Evolutionary conservation across 1,140 invertebrate species (phyloP).

Genomic region (Bursaphelenchus mucronatus): DNA sequence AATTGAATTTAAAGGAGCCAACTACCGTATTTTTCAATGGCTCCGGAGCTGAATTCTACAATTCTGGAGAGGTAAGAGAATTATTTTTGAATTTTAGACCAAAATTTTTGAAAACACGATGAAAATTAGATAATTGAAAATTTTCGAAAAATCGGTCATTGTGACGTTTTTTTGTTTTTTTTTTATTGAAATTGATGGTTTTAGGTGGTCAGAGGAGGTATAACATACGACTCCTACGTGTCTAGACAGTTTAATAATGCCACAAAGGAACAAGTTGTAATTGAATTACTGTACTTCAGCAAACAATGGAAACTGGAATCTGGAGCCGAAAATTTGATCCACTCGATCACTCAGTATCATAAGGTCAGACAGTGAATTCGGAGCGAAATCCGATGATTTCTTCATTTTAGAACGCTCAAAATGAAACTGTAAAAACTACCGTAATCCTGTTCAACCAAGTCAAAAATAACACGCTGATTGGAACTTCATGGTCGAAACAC

Average conservation of each 20-base stretch:
- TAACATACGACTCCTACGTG: constrained; percentile 11
- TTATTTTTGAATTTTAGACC: not conserved
- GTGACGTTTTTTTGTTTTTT: too few species aligned
- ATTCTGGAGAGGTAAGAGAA: constrained; percentile 3
- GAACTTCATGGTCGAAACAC: constrained; percentile 23
- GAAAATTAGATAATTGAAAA: not conserved
- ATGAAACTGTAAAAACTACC: constrained; percentile 2
- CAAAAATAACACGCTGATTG: constrained; percentile 23
- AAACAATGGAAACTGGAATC: constrained; percentile 20
- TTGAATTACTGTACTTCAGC: constrained; percentile 25
- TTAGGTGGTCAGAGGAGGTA: not conserved
- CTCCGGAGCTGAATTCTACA: constrained; percentile 8
- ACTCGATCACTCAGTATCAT: constrained; percentile 33
- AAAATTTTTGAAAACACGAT: not conserved
- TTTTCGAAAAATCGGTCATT: too few species aligned
- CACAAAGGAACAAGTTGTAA: constrained; percentile 21
- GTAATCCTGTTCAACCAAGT: constrained; percentile 25
- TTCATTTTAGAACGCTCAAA: constrained; percentile 14
- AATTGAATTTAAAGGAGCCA: constrained; percentile 6
- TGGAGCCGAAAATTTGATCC: constrained; percentile 7
- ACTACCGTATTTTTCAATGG: constrained; percentile 21
- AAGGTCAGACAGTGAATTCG: constrained; percentile 19
- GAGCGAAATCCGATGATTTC: not conserved
- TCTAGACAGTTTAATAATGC: not conserved
- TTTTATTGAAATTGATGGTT: too few species aligned